These are phyloP conservation scores for Dione juno DNA, from an alignment of 2,888 invertebrate species.

Conservation along the genomic window DNA sequence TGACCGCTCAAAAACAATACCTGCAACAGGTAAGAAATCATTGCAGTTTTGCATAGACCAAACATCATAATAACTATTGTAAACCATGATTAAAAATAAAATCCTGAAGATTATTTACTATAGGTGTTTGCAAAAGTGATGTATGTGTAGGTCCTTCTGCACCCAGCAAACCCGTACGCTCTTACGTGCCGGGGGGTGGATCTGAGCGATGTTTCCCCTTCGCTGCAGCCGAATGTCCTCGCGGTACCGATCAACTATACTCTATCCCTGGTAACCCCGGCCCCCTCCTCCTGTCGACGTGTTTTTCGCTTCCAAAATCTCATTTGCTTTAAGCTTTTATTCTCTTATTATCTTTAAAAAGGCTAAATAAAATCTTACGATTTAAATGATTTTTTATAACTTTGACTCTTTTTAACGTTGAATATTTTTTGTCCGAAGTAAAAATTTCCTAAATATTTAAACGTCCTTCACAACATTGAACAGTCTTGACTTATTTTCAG, in stretches of 20 bases:
- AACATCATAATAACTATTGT: no score
- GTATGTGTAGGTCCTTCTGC: slow-evolving; percentile 70
- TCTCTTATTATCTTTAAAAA: slow-evolving; percentile 23
- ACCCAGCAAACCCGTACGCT: slow-evolving; percentile 71
- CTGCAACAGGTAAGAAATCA: slow-evolving; percentile 51
- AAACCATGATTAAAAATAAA: neutral
- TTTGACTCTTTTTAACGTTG: no score
- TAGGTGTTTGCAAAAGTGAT: slow-evolving; percentile 43
- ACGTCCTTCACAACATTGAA: no score
- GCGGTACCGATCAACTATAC: slow-evolving; percentile 72
- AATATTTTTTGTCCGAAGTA: no score
- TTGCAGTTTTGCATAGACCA: neutral
- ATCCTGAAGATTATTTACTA: slow-evolving; percentile 8
- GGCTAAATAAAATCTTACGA: no score
- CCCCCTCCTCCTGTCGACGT: slow-evolving; percentile 53
- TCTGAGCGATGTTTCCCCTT: slow-evolving; percentile 73
- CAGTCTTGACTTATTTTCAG: no score
- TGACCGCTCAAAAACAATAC: slow-evolving; percentile 79
- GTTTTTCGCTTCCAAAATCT: slow-evolving; percentile 62
- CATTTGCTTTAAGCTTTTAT: slow-evolving; percentile 53
- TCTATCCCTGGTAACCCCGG: slow-evolving; percentile 72
- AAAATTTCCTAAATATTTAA: no score
- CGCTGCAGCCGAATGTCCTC: slow-evolving; percentile 64
- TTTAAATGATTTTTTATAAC: no score
- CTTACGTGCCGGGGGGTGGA: slow-evolving; percentile 68